Evolutionary conservation across 2,888 invertebrate species (phyloP).

Genomic region (Cephus nigrinus): DNA sequence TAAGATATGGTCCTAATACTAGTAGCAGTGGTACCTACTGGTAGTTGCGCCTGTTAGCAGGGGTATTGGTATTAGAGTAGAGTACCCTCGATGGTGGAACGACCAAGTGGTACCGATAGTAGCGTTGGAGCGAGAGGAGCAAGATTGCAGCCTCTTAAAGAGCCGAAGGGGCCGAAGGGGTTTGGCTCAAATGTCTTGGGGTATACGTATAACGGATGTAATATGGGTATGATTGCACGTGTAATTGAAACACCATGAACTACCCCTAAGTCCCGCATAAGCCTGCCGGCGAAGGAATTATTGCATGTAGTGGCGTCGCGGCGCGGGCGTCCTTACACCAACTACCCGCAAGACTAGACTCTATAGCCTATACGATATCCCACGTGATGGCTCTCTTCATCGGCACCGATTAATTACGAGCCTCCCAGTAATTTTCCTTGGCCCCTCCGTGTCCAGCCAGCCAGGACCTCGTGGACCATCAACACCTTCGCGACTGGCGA

Average conservation of each 20-base stretch:
- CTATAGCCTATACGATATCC: no score
- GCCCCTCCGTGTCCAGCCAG: no score
- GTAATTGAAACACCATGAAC: constrained; percentile 54
- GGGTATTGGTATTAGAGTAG: constrained; percentile 33
- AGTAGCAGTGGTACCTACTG: no score
- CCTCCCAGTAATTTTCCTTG: no score
- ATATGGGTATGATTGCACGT: constrained; percentile 47
- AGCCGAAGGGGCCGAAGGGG: neutral
- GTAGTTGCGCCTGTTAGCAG: constrained; percentile 30
- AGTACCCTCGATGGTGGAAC: no score
- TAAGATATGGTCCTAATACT: no score
- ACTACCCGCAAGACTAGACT: no score
- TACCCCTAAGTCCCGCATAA: constrained; percentile 36
- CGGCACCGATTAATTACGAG: no score
- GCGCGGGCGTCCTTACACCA: no score
- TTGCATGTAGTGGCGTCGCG: constrained; percentile 21
- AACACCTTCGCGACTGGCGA: no score
- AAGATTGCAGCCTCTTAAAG: neutral
- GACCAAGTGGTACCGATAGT: constrained; percentile 38
- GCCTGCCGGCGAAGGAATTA: constrained; percentile 44
- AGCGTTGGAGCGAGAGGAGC: constrained; percentile 11
- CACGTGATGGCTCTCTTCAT: no score
- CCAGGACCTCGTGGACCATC: no score
- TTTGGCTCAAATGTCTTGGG: constrained; percentile 21
- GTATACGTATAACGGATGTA: constrained; percentile 32